Evolutionary conservation across 2,113 vertebrate genomes (phyloP), one percentile per base, ranked within the genome.

Genomic region (Dromiciops gliroides): DNA sequence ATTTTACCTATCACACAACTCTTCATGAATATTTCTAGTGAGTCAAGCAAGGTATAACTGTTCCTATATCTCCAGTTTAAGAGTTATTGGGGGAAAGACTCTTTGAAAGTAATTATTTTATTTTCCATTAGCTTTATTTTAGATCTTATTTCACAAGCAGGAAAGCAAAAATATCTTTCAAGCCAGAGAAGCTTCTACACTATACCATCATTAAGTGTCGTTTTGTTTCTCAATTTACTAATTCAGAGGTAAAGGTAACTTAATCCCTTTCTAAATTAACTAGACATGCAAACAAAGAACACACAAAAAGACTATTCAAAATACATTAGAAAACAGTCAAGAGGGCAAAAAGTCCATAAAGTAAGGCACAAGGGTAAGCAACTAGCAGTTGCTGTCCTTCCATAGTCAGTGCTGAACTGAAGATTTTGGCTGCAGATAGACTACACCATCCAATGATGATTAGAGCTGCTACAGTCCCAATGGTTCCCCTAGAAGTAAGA

Each of bases 381-480:
- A 99, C 97, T 22, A 99, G 98, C 89, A 99, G 98, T 97, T 99
- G 99, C 47, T 99, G 99, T 94, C 99, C 99, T 96, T 99, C 98
- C 99, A 99, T 99, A 50, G 98, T 98, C 96, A 99, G 97, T 0
- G 99, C 99, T 0, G 99, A 99, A 31, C 97, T 99, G 97, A 99
- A 99, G 97, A 99, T 99, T 98, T 99, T 99, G 93, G 99, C 99
- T 93, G 99, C 99, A 23, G 99, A 99, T 24, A 99, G 97, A 94
- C 99, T 99, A 96, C 99, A 99, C 99, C 99, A 99, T 96, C 98
- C 97, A 96, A 99, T 97, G 94, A 99, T 97, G 95, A 99, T 47
- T 75, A 99, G 90, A 48, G 99, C 98, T 52, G 98, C 94, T 51
- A 98, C 5, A 7, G 98, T 99, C 60, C 99, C 99, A 56, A 97